Evolutionary conservation across 2,888 invertebrate species (phyloP), one percentile per base, ranked within the genome.

Genomic region (Dexiosoma caninum): DNA sequence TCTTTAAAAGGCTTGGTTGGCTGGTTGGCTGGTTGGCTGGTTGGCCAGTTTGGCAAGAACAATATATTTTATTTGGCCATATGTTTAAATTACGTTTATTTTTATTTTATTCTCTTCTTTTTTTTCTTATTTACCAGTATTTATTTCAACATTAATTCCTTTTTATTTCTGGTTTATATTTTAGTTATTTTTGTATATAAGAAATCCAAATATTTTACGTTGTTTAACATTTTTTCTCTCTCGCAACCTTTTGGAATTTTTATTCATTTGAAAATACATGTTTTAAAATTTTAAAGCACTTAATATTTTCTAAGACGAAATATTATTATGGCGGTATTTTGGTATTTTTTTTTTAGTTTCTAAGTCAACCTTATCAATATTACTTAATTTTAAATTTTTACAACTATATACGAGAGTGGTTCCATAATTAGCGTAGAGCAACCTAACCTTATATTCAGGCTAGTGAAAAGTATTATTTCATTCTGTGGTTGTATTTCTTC

Each of bases 31-130:
- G 30, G 57, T 2, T n/a, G 5, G 49, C 16, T 2, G 35, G 9
- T 57, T 23, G 30, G 37, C 35, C n/a, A 9, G 6, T 40, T 53
- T 62, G 71, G 62, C 53, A 51, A 59, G 60, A 55, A 23, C 55
- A 64, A 49, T 27, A 16, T 40, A 40, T 30, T 30, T n/a, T 30
- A 27, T 66, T 75, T 66, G 42, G 64, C 78, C 78, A 72, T 72
- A 78, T 78, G 78, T 51, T 78, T 35, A 30, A 74, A 66, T 46
- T 53, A 21, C 30, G 44, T 69, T 53, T 66, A 27, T 27, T 64
- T 27, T 27, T 21, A 23, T 44, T n/a, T n/a, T n/a, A n/a, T n/a
- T n/a, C n/a, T n/a, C n/a, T 37, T 37, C 12, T 1, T n/a, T 2
- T 27, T 27, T 27, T n/a, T 12, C 16, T 53, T 57, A 14, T 35